Conservation (phyloP, 1,140 invertebrate genomes). For the Daktulosphaira vitifoliae region DNA sequence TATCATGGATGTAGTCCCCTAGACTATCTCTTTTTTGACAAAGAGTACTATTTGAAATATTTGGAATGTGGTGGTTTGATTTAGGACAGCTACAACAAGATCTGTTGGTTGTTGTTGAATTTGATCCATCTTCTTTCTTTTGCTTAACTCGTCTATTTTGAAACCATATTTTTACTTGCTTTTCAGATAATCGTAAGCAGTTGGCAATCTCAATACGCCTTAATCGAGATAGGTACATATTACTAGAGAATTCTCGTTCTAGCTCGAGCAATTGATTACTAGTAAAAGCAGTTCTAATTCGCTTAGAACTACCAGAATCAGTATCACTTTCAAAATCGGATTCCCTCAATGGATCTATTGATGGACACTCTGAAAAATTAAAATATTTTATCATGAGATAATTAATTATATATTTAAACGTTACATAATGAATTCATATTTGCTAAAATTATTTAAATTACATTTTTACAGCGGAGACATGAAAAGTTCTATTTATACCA, state of each 20-base stretch:
- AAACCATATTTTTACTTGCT: slow-evolving; percentile 99
- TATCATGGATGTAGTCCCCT: too few species aligned
- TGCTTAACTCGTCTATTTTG: slow-evolving; percentile 98
- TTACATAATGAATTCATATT: too few species aligned
- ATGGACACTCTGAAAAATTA: not conserved
- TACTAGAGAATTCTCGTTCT: slow-evolving; percentile 98
- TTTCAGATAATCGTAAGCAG: slow-evolving; percentile 88
- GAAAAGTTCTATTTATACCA: too few species aligned
- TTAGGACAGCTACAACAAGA: slow-evolving; percentile 11
- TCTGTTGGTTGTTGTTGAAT: not conserved
- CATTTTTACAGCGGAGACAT: too few species aligned
- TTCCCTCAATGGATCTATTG: slow-evolving; percentile 52
- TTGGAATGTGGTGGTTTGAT: not conserved
- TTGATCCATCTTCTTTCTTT: slow-evolving; percentile 62
- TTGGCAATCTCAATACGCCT: slow-evolving; percentile 97
- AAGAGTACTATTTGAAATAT: not conserved
- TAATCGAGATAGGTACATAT: slow-evolving; percentile 95
- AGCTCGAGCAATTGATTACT: slow-evolving; percentile 95
- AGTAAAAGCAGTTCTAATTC: slow-evolving; percentile 71
- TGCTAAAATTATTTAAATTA: too few species aligned
- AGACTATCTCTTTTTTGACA: too few species aligned
- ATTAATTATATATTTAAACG: too few species aligned
- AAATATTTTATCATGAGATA: too few species aligned
- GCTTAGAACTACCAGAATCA: slow-evolving; percentile 65
- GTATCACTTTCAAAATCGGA: slow-evolving; percentile 69